These are phyloP conservation scores for Amphimedon queenslandica DNA, from an alignment of 37 sponge, comb jelly and placozoan species.

Conservation along the genomic window DNA sequence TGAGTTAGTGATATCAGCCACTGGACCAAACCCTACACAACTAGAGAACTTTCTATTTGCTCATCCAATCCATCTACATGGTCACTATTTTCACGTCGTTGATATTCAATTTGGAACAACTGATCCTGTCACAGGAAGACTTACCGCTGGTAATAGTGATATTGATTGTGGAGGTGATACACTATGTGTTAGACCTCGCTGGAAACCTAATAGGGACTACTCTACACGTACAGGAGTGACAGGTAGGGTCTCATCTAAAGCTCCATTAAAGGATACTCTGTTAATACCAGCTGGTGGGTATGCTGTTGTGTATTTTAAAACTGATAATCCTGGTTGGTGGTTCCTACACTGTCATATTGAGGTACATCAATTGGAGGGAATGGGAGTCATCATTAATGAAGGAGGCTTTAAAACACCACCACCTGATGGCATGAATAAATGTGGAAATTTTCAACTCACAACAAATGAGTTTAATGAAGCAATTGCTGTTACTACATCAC, in stretches of 20 bases:
- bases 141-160: background rate
- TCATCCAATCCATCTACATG: constrained; percentile 80
- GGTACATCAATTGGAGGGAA: constrained; percentile 75
- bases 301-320: constrained; percentile 64
- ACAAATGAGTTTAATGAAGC: no score
- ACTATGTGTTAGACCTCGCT: background rate
- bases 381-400: constrained; percentile 70
- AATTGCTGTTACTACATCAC: no score
- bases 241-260: background rate
- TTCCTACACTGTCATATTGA: constrained; percentile 93
- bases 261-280: constrained; percentile 75
- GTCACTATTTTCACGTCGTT: constrained; percentile 66
- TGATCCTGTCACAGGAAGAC: background rate
- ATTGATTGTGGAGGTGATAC: background rate
- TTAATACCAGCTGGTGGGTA: constrained; percentile 87
- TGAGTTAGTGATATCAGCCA: background rate
- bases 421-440: constrained; percentile 25
- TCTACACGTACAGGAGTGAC: background rate
- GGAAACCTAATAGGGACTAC: background rate
- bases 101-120: constrained; percentile 36
- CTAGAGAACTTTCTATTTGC: background rate
- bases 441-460: no score
- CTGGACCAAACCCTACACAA: background rate
- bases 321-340: constrained; percentile 95
- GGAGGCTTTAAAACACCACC: no score